These are phyloP conservation scores for Pseudococcus longispinus DNA, from an alignment of 2,888 invertebrate genomes.

Conservation along the genomic window DNA sequence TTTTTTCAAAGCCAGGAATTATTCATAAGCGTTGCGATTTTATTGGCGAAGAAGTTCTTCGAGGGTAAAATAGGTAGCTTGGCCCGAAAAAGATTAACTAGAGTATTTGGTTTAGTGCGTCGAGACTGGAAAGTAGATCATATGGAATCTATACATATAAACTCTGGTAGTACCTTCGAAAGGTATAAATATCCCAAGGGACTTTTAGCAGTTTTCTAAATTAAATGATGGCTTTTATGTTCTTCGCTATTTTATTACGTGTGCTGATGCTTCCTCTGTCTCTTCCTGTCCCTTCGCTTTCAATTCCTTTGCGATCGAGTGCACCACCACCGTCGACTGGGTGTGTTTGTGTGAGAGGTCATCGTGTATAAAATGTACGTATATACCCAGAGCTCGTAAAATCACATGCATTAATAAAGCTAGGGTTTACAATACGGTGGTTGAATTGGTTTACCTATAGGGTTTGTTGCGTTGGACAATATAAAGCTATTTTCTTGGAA, in stretches of 20 bases:
- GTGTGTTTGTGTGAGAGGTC: background rate
- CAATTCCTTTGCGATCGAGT: background rate
- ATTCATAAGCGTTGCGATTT: background rate
- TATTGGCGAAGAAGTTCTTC: background rate
- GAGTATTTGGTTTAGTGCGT: background rate
- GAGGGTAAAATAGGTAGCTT: background rate
- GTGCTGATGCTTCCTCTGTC: background rate
- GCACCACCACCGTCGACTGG: background rate
- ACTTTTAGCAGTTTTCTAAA: constrained; percentile 28
- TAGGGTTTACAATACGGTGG: background rate
- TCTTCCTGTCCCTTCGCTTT: background rate
- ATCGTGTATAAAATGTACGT: background rate
- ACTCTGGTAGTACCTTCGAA: background rate
- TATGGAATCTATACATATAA: background rate
- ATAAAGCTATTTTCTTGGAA: background rate
- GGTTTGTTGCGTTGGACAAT: background rate
- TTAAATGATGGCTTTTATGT: constrained; percentile 30
- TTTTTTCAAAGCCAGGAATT: background rate
- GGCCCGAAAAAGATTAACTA: background rate
- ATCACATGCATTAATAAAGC: constrained; percentile 24
- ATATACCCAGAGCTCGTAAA: background rate
- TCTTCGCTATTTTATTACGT: background rate
- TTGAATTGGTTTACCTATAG: background rate
- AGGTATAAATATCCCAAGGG: constrained; percentile 5
- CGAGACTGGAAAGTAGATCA: background rate